Evolutionary conservation across 2,797 vertebrate genomes (phyloP).

Genomic region (Aselliscus stoliczkanus): DNA sequence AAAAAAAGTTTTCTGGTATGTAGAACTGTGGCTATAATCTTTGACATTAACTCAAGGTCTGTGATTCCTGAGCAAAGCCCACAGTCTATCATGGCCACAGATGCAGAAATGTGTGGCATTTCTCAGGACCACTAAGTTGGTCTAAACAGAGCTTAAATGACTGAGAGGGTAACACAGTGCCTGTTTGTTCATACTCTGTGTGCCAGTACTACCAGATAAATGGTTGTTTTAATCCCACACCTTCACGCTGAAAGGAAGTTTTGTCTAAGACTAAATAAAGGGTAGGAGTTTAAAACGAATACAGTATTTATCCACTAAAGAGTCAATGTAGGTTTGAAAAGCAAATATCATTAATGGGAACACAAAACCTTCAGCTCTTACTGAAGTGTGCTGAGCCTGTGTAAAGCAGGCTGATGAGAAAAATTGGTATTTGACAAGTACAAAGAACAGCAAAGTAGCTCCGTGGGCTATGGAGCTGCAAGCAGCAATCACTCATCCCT

Average conservation of each 20-base stretch:
- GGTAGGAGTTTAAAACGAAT: not conserved
- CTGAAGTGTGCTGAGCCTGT: not conserved
- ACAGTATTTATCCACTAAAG: not conserved
- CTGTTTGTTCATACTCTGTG: not conserved
- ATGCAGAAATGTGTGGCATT: not conserved
- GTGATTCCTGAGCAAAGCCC: not conserved
- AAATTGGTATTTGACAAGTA: not conserved
- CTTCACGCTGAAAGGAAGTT: not conserved
- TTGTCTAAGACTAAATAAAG: not conserved
- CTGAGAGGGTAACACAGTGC: not conserved
- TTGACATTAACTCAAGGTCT: not conserved
- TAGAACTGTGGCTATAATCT: not conserved
- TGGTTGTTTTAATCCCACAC: not conserved
- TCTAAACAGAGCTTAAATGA: not conserved
- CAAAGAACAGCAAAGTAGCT: not conserved
- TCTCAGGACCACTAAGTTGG: not conserved
- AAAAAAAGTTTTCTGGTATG: not conserved
- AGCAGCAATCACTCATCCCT: not conserved
- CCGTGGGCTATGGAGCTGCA: no score
- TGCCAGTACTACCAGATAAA: not conserved
- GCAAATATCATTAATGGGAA: not conserved
- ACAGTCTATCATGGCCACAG: fast-evolving
- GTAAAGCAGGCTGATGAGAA: not conserved
- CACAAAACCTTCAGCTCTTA: not conserved
- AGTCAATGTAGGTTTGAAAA: not conserved